These are phyloP conservation scores for Antechinus stuartii DNA, from an alignment of 2,113 vertebrate genomes.

Conservation along the genomic window DNA sequence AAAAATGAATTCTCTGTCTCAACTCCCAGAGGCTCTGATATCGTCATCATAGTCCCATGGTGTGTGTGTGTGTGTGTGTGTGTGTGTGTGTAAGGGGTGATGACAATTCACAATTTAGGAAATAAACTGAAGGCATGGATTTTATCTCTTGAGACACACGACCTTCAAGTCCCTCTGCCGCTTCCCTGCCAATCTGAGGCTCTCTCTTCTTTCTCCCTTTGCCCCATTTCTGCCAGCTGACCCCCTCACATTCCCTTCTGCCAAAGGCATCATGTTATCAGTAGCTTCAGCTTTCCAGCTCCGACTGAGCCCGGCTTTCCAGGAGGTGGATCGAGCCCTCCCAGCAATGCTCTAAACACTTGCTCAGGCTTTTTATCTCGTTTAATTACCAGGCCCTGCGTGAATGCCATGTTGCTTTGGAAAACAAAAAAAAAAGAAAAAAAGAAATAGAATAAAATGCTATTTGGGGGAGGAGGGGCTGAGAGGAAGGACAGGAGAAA, in stretches of 20 bases:
- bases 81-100: not conserved
- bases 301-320: constrained; percentile 24
- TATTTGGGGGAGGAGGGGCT: not conserved
- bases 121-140: constrained; percentile 49
- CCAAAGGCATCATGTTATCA: constrained; percentile 35
- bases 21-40: not conserved
- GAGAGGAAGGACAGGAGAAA: not conserved
- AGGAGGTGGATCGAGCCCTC: constrained; percentile 39
- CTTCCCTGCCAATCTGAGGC: not conserved
- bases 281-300: constrained; percentile 55
- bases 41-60: not conserved
- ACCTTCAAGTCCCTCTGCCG: not conserved
- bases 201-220: not conserved
- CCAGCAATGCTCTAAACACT: constrained; percentile 38
- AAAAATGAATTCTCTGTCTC: not conserved
- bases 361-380: constrained; percentile 63
- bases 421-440: constrained; percentile 41
- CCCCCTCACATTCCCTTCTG: not conserved
- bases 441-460: not conserved
- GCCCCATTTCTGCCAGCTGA: not conserved
- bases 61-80: not conserved
- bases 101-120: fast-evolving
- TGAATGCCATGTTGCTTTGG: constrained; percentile 9
- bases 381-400: constrained; percentile 58
- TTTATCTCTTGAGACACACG: constrained; percentile 51